Base-by-base conservation (phyloP, 1,140 invertebrate species). In the Euwallacea fornicatus region DNA sequence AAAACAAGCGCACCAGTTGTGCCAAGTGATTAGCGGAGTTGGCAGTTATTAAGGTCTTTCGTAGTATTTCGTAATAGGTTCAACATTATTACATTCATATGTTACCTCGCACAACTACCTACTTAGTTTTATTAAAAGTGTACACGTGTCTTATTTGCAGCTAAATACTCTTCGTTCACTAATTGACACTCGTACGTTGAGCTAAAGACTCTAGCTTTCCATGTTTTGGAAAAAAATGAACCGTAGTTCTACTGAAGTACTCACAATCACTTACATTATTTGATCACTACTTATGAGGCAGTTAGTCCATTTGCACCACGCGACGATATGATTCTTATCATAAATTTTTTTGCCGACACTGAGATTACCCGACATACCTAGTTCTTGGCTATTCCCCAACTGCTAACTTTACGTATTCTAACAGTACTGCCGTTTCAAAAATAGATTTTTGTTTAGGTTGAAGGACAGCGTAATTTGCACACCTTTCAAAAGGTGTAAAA, bases 301-400 rank as follows among this genome's bases (percentile, higher is more conserved):
- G 21, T 33, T 33, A 33, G 21, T 33, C 21, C 21, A 33, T 33
- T 33, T 33, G 43, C 44, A 43, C 59, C 67, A 43, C 42, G 8
- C 47, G 13, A 33, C 4, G 21, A 53, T 13, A 46, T 62, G 58
- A 41, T 61, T 44, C 16, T 69, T 54, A 62, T 53, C 16, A 41
- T 61, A 11, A 42, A 41, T 61, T 61, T 69, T 67, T 69, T 69
- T 59, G 21, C n/a, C 33, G 47, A 54, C 61, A 56, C 61, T 56
- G 42, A 55, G 42, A 44, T 54, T 58, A 64, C 50, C 4, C 60
- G 68, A 64, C 68, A 70, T 70, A 56, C 44, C 61, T 64, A 70
- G 60, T 56, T 70, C 50, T 64, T 70, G 68, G 68, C 68, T 64
- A 42, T 70, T 70, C 50, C 68, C 68, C 68, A 70, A 70, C 68